phyloP scores from a whole-genome alignment of 2,113 vertebrate species.

The Poicephalus meyeri region DNA sequence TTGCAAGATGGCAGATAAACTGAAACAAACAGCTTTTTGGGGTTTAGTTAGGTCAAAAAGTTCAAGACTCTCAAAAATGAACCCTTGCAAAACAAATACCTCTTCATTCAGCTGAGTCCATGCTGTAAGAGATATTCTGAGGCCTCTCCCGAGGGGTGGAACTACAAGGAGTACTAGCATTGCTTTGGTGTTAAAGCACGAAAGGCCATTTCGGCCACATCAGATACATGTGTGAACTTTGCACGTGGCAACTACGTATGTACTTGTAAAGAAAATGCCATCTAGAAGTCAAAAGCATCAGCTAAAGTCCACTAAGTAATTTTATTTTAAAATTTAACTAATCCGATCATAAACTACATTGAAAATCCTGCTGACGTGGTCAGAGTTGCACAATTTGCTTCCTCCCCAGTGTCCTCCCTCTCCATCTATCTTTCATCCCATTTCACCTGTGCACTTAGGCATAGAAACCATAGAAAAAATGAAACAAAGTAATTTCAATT shows the following conservation, averaged over 20 bases:
- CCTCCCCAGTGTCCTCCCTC: background rate
- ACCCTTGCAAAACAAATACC: background rate
- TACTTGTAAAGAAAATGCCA: background rate
- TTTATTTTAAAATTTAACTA: background rate
- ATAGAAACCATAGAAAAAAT: background rate
- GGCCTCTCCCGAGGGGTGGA: background rate
- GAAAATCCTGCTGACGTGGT: background rate
- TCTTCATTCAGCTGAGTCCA: background rate
- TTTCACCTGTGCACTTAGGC: background rate
- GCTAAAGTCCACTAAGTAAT: background rate
- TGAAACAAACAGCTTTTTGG: background rate
- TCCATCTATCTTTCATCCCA: accelerated
- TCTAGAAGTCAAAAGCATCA: background rate
- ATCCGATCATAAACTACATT: background rate
- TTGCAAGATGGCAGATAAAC: background rate
- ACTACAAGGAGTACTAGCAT: background rate
- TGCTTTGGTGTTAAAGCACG: background rate
- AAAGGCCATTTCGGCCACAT: background rate
- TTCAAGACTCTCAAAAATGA: background rate
- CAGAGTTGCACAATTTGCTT: background rate
- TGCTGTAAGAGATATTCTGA: background rate
- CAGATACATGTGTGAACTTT: background rate
- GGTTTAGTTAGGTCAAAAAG: background rate
- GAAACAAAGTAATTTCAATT: background rate
- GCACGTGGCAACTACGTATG: background rate